These are phyloP conservation scores for Falcaria lacertinaria DNA, from an alignment of 2,888 invertebrate genomes.

Conservation along the genomic window DNA sequence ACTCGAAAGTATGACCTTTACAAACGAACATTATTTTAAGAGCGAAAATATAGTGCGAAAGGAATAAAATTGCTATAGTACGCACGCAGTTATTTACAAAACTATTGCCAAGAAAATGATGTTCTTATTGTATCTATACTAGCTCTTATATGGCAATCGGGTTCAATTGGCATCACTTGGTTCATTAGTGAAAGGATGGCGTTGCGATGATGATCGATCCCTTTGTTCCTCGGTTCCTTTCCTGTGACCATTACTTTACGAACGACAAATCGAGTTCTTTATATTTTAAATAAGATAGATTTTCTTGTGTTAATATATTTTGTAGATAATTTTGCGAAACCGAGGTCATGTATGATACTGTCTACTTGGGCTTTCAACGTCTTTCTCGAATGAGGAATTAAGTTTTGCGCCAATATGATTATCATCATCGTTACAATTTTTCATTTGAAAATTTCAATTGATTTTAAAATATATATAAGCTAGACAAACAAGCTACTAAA, in stretches of 20 bases:
- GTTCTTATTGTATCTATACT: conserved; percentile 14
- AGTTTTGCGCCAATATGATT: no score
- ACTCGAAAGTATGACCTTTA: no score
- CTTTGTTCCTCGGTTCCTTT: conserved; percentile 34
- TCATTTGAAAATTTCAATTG: no score
- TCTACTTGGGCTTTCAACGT: no score
- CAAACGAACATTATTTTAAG: no score
- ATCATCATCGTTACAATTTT: no score
- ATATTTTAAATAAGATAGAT: conserved; percentile 30
- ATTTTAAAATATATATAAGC: no score
- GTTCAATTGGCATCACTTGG: conserved; percentile 25
- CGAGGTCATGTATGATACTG: no score
- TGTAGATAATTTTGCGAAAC: no score
- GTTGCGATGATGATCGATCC: conserved; percentile 26
- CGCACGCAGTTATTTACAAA: background rate
- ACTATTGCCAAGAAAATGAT: conserved; percentile 3
- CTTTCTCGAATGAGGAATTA: no score
- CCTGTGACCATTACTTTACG: conserved; percentile 26
- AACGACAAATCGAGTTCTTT: conserved; percentile 34
- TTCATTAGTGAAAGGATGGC: conserved; percentile 30
- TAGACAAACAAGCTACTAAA: no score
- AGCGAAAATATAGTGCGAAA: no score
- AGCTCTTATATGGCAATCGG: conserved; percentile 32
- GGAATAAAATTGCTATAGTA: background rate
- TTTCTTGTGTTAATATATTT: background rate